A percentile compares a stretch with the other conserved stretches of the same genome.
Evolutionary conservation across 2,113 vertebrate genomes (phyloP).

Genomic region (Anseranas semipalmata): DNA sequence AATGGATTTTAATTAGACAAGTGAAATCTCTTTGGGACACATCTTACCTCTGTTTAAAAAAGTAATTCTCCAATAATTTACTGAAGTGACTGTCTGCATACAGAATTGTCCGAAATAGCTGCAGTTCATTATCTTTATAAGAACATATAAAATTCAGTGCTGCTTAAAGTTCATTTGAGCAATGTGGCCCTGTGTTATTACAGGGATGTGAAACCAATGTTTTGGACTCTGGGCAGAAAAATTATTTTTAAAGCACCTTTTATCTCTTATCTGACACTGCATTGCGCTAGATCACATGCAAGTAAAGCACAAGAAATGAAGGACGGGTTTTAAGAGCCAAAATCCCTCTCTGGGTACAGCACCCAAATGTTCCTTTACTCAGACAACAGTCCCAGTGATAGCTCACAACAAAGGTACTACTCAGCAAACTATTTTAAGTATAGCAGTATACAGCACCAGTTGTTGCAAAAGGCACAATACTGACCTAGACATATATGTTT

Average conservation of each 20-base stretch:
- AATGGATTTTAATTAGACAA: not conserved
- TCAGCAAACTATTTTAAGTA: not conserved
- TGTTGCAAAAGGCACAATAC: not conserved
- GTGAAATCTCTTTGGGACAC: not conserved
- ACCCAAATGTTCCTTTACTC: not conserved
- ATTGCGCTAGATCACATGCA: not conserved
- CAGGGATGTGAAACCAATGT: not conserved
- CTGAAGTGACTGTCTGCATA: not conserved
- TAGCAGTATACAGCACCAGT: not conserved
- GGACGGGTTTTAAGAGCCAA: not conserved
- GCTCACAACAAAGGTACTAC: not conserved
- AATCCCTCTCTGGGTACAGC: not conserved
- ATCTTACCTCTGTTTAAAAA: not conserved
- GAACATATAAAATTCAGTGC: not conserved
- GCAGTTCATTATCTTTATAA: not conserved
- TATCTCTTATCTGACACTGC: not conserved
- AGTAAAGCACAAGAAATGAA: not conserved
- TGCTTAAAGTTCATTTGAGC: not conserved
- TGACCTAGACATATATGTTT: not conserved
- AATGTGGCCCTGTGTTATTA: not conserved
- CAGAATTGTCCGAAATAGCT: not conserved
- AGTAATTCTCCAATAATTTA: not conserved
- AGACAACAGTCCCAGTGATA: not conserved
- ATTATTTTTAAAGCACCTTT: constrained; percentile 10
- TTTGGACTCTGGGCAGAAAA: not conserved